Base-by-base conservation (phyloP, 2,797 vertebrate species). In the Furcifer pardalis region DNA sequence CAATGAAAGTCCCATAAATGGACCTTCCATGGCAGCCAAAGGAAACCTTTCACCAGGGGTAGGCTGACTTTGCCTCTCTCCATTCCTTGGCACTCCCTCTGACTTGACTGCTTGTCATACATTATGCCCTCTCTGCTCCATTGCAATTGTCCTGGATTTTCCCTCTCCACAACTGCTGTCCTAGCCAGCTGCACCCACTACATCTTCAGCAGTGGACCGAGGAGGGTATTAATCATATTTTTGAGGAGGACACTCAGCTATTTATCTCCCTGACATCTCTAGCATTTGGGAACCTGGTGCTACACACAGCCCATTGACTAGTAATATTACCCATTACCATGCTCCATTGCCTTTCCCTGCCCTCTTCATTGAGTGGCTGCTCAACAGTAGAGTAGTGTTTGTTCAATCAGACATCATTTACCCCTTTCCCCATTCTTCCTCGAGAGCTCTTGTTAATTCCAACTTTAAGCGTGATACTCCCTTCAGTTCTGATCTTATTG, bases 211-310 rank as follows among this genome's bases (percentile, higher is more conserved):
- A 97, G 97, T 98, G 97, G 98, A 98, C 98, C 97, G 97, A 97
- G 97, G 96, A 98, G 96, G 97, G 98, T 98, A 99, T 99, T 99
- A 99, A 99, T 99, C 99, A 99, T 99, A 98, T 99, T 99, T 99
- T 99, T 99, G 97, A 99, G 97, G 97, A 98, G 98, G 99, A 99
- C 98, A 98, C 98, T 98, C 96, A 93, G 98, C 99, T 98, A 99
- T 99, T 99, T 98, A 99, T 99, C 99, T 99, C 98, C 95, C 97
- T 99, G 98, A 99, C 99, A 99, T 97, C 97, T 99, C 95, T 97
- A 98, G 98, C 97, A 96, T 98, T 97, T 97, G 97, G 97, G 97
- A 96, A 97, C 97, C 97, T 97, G 95, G 97, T 97, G 97, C 97
- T 92, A 97, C 97, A 97, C 97, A 99, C 98, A 99, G 98, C 96